phyloP scores from a whole-genome alignment of 1,140 invertebrate species.

The Pseudoatta argentina region DNA sequence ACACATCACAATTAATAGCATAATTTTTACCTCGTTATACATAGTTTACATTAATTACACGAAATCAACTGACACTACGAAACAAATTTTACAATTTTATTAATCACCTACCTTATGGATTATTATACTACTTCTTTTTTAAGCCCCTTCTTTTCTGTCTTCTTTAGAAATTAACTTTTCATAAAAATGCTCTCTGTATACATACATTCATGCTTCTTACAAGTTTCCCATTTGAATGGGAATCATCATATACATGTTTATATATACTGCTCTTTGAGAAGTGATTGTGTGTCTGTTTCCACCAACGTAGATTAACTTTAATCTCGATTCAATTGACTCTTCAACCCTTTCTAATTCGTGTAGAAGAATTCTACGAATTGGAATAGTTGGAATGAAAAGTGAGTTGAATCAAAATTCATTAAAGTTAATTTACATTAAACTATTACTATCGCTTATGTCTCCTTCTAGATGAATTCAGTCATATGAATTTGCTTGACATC shows the following conservation, averaged over 20 bases:
- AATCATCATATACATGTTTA: background rate
- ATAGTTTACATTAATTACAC: conserved; percentile 4
- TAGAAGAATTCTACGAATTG: no score
- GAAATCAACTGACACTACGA: background rate
- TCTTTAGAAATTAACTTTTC: background rate
- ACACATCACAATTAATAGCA: conserved; percentile 25
- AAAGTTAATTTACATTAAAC: background rate
- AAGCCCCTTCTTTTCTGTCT: background rate
- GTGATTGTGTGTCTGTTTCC: no score
- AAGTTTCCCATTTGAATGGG: background rate
- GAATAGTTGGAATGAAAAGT: no score
- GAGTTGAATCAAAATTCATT: no score
- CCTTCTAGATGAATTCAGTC: background rate
- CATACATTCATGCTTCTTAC: background rate
- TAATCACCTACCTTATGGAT: background rate
- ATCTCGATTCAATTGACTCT: no score
- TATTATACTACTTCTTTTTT: background rate
- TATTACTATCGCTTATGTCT: background rate
- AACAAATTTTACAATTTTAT: conserved; percentile 11
- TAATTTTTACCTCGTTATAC: conserved; percentile 2
- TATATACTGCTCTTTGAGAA: background rate
- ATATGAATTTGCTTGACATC: background rate
- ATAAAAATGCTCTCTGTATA: no score
- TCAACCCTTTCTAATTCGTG: no score
- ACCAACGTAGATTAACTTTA: no score